phyloP scores from a whole-genome alignment of 2,888 invertebrate genomes.

The Melanostoma scalare region DNA sequence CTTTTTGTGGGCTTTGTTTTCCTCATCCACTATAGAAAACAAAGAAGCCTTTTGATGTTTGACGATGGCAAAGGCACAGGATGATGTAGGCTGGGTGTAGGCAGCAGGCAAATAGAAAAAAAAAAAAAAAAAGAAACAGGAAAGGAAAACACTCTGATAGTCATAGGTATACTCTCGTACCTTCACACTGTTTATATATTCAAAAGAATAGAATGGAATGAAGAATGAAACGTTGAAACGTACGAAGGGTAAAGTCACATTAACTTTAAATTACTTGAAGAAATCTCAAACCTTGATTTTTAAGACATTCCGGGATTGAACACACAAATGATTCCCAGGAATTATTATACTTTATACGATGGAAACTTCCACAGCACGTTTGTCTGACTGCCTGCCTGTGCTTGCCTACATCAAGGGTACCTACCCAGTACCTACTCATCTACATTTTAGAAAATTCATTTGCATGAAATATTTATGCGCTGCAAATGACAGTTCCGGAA shows the following conservation, averaged over 20 bases:
- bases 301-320: conserved; percentile 46
- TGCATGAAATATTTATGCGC: conserved; percentile 45
- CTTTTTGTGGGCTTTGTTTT: conserved; percentile 51
- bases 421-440: no score
- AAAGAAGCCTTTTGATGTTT: conserved; percentile 59
- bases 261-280: conserved; percentile 49
- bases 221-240: neutral
- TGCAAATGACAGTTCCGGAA: conserved; percentile 48
- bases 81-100: neutral
- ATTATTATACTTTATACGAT: neutral
- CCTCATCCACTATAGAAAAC: neutral
- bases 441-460: conserved; percentile 15
- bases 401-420: no score
- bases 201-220: neutral
- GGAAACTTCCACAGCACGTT: conserved; percentile 2
- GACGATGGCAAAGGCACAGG: neutral
- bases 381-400: no score
- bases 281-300: conserved; percentile 49
- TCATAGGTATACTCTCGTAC: neutral
- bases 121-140: neutral
- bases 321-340: conserved; percentile 34
- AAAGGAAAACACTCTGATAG: neutral
- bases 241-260: neutral
- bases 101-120: neutral
- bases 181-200: neutral